A percentile compares a stretch with the other conserved stretches of the same genome.
Evolutionary conservation across 2,888 invertebrate species (phyloP).

Genomic region (Lasioglossum marginatum): DNA sequence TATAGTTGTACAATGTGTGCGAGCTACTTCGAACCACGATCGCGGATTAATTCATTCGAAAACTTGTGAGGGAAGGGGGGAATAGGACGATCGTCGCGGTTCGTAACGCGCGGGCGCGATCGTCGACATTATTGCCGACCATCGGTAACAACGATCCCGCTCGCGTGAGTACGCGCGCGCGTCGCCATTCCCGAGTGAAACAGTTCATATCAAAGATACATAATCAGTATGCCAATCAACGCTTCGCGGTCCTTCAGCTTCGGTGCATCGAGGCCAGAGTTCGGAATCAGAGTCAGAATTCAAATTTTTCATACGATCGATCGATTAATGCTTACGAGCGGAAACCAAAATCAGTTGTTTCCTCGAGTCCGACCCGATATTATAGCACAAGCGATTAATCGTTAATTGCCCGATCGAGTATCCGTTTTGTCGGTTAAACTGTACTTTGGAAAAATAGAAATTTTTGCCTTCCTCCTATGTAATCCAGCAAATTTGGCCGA

Average conservation of each 20-base stretch:
- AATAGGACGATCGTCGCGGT: neutral
- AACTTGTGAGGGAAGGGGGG: neutral
- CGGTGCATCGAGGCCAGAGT: neutral
- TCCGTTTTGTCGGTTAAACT: neutral
- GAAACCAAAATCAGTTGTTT: neutral
- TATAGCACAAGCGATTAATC: neutral
- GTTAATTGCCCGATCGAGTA: neutral
- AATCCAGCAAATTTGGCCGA: too few species aligned
- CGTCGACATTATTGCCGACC: neutral
- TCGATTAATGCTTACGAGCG: neutral
- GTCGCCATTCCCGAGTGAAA: constrained; percentile 40
- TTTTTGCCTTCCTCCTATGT: too few species aligned
- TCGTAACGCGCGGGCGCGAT: neutral
- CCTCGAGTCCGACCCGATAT: neutral
- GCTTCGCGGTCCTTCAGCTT: constrained; percentile 1
- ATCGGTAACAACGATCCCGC: neutral
- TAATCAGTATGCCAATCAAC: constrained; percentile 54
- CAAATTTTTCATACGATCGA: neutral
- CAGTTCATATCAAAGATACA: constrained; percentile 63
- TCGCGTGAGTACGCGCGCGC: neutral
- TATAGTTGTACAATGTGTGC: neutral
- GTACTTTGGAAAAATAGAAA: too few species aligned
- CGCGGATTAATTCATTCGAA: neutral
- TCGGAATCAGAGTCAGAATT: neutral
- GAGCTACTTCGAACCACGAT: constrained; percentile 10